phyloP scores from a whole-genome alignment of 1,140 invertebrate genomes.

The Paraescarpia echinospica region DNA sequence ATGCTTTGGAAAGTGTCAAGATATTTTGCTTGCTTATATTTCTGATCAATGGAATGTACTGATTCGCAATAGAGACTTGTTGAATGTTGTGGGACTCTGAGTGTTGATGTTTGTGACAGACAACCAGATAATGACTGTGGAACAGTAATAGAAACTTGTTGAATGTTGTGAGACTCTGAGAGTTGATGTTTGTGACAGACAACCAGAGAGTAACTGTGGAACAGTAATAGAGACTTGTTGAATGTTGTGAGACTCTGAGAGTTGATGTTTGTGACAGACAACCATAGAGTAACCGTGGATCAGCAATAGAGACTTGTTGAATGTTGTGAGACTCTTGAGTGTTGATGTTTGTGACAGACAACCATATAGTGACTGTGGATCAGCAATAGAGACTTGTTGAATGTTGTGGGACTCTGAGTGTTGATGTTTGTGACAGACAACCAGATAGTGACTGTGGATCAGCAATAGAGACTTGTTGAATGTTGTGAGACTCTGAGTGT shows the following conservation, averaged over 20 bases:
- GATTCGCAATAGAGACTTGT: not conserved
- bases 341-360: slow-evolving; percentile 39
- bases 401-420: not conserved
- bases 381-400: not conserved
- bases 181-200: slow-evolving; percentile 56
- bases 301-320: not conserved
- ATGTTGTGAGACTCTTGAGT: not conserved
- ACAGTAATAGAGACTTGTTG: slow-evolving; percentile 61
- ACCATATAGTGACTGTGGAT: too few species aligned
- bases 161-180: not conserved
- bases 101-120: slow-evolving; percentile 48
- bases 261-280: slow-evolving; percentile 39
- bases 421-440: slow-evolving; percentile 41
- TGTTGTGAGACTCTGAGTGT: not conserved
- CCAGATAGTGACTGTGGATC: too few species aligned
- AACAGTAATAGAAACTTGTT: too few species aligned
- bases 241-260: not conserved
- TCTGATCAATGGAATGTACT: not conserved
- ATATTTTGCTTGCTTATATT: not conserved
- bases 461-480: not conserved
- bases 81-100: not conserved
- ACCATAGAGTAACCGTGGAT: too few species aligned
- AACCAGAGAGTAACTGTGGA: slow-evolving; percentile 65
- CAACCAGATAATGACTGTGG: not conserved
- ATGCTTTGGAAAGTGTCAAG: not conserved